Percentiles rank a stretch among this genome's conserved stretches.
Evolutionary conservation across 2,797 vertebrate species (phyloP).

Genomic region (Glossophaga mutica): DNA sequence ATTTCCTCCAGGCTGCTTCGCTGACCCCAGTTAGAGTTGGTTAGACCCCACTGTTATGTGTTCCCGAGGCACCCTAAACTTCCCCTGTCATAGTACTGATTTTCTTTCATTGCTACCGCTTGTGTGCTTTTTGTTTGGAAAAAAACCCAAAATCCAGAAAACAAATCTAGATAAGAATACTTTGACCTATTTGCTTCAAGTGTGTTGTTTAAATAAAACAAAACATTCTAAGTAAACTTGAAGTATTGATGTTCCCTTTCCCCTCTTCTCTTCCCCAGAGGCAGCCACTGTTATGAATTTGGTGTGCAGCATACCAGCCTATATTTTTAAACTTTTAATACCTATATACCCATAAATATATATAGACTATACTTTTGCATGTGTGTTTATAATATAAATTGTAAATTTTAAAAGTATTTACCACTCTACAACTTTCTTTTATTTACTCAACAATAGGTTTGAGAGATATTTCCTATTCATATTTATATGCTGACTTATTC

Average conservation of each 20-base stretch:
- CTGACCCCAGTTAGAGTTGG: not conserved
- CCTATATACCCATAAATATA: not conserved
- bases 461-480: not conserved
- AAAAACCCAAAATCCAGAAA: not conserved
- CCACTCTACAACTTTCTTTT: not conserved
- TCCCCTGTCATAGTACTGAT: not conserved
- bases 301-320: not conserved
- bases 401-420: not conserved
- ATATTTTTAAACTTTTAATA: not conserved
- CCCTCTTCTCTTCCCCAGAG: not conserved
- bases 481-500: not conserved
- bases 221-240: not conserved
- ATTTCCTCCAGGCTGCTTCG: not conserved
- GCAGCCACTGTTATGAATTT: not conserved
- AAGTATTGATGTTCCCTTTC: not conserved
- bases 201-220: not conserved
- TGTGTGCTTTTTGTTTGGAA: not conserved
- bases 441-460: not conserved
- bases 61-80: not conserved
- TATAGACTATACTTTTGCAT: not conserved
- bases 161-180: not conserved
- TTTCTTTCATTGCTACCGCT: not conserved
- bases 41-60: not conserved
- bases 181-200: not conserved
- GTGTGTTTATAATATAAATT: constrained; percentile 2